These are phyloP conservation scores for Acronicta alni DNA, from an alignment of 2,888 invertebrate species.

Conservation along the genomic window DNA sequence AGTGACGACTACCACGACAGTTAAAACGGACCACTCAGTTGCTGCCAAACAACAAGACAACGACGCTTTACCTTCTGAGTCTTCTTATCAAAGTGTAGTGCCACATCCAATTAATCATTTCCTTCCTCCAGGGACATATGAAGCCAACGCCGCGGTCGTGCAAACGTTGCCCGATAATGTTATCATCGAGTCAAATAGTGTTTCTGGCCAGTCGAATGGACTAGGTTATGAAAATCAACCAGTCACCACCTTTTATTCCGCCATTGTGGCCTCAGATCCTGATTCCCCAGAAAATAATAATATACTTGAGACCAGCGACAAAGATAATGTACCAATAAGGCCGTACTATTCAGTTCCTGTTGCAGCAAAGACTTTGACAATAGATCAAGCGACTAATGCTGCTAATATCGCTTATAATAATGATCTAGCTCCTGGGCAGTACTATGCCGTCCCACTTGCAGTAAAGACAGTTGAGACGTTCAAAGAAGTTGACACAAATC, in stretches of 20 bases:
- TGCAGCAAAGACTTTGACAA: slow-evolving; percentile 16
- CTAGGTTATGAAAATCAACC: slow-evolving; percentile 10
- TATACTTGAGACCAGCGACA: slow-evolving; percentile 15
- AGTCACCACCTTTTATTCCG: slow-evolving; percentile 2
- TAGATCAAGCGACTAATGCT: slow-evolving; percentile 1
- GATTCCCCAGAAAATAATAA: slow-evolving; percentile 17
- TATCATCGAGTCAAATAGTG: not conserved
- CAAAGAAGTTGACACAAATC: slow-evolving; percentile 2
- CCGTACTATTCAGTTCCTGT: slow-evolving; percentile 20
- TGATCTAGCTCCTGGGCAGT: no score
- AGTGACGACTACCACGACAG: not conserved
- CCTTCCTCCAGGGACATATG: slow-evolving; percentile 1
- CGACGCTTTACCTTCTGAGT: slow-evolving; percentile 18
- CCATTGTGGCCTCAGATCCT: slow-evolving; percentile 19
- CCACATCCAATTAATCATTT: slow-evolving; percentile 6
- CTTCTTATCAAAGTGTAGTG: slow-evolving; percentile 9
- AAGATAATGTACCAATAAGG: slow-evolving; percentile 1
- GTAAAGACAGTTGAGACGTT: slow-evolving; percentile 2
- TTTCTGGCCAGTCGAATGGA: slow-evolving; percentile 7
- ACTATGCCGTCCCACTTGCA: no score
- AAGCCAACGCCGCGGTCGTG: slow-evolving; percentile 26
- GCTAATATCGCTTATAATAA: not conserved
- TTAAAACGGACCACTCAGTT: not conserved
- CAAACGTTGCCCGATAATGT: slow-evolving; percentile 9
- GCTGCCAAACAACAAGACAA: slow-evolving; percentile 11